phyloP scores from a whole-genome alignment of 2,113 vertebrate genomes.

The Rhadina sibilatrix region DNA sequence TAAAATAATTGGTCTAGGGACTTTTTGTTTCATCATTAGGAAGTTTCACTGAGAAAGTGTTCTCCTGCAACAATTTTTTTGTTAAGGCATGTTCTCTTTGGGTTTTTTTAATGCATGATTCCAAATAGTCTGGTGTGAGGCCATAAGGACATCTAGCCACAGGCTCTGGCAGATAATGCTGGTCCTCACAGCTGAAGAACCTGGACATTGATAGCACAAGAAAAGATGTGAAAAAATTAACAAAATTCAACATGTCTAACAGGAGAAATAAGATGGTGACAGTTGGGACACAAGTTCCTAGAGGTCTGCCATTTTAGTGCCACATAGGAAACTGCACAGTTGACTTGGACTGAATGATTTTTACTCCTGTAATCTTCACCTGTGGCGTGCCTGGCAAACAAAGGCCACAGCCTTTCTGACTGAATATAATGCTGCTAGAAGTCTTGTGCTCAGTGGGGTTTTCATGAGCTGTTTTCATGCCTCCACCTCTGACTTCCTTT shows the following conservation, averaged over 20 bases:
- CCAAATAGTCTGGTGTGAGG: background rate
- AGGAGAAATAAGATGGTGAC: background rate
- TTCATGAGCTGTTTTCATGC: background rate
- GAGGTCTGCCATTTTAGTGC: background rate
- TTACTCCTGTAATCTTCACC: background rate
- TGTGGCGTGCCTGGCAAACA: background rate
- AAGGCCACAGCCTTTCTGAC: background rate
- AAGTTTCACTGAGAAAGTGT: background rate
- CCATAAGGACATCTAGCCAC: background rate
- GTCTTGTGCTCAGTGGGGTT: background rate
- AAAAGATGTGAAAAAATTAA: background rate
- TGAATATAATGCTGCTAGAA: background rate
- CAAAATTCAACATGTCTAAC: background rate
- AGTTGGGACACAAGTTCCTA: background rate
- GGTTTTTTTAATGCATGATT: background rate
- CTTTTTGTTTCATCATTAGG: background rate
- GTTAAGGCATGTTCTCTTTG: background rate
- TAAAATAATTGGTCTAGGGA: background rate
- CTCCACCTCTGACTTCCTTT: background rate
- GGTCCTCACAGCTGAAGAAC: background rate
- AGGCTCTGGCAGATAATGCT: background rate
- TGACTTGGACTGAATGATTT: background rate
- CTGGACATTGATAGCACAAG: background rate
- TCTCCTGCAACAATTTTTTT: background rate
- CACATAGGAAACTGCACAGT: fast-evolving